phyloP scores from a whole-genome alignment of 1,140 invertebrate species.

The Ectropis grisescens region DNA sequence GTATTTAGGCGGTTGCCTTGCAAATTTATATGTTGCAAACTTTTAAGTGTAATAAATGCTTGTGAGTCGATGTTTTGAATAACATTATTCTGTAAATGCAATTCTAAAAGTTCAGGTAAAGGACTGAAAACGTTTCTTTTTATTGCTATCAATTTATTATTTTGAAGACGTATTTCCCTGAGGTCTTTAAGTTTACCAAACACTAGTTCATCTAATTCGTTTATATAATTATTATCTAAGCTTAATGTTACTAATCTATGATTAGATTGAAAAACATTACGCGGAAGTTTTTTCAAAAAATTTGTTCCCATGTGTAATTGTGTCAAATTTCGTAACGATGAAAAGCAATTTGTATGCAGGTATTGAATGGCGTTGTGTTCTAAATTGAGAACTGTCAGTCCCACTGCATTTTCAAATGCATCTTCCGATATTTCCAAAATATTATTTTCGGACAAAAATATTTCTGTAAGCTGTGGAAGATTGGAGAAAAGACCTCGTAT shows the following conservation, averaged over 20 bases:
- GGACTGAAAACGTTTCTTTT: constrained; percentile 85
- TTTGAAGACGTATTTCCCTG: constrained; percentile 87
- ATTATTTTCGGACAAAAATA: constrained; percentile 93
- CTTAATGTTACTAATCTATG: constrained; percentile 85
- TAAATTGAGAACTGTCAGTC: constrained; percentile 86
- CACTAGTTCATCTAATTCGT: constrained; percentile 82
- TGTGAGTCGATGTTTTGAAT: constrained; percentile 87
- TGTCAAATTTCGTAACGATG: constrained; percentile 79
- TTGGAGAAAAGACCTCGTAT: constrained; percentile 85
- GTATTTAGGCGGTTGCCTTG: constrained; percentile 84
- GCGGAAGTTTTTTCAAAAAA: constrained; percentile 83
- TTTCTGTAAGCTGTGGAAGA: constrained; percentile 80
- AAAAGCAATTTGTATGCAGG: constrained; percentile 81
- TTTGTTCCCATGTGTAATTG: constrained; percentile 91
- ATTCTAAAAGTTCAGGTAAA: constrained; percentile 82
- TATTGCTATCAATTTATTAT: constrained; percentile 84
- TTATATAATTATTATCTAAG: constrained; percentile 91
- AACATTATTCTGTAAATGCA: constrained; percentile 90
- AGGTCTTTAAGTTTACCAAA: constrained; percentile 82
- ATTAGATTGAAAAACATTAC: constrained; percentile 80
- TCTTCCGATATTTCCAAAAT: constrained; percentile 86
- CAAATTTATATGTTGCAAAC: constrained; percentile 90
- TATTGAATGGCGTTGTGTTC: constrained; percentile 88
- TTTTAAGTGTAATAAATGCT: constrained; percentile 84
- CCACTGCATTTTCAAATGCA: constrained; percentile 83